Percentiles rank a stretch among this genome's conserved stretches.
phyloP scores from a whole-genome alignment of 2,797 vertebrate species.

The Basileuterus tristriatus region DNA sequence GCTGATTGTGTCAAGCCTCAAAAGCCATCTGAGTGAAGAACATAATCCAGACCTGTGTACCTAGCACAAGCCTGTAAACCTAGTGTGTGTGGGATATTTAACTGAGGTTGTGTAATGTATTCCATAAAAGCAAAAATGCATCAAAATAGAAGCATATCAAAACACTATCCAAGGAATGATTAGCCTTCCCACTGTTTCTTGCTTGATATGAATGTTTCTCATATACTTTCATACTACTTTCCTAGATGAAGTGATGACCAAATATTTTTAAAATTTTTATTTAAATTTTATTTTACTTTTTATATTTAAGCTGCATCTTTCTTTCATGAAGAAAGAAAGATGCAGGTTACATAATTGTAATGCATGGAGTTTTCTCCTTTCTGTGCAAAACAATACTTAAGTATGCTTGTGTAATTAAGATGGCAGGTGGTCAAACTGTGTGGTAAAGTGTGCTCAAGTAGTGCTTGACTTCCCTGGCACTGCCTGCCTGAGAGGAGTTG shows the following conservation, averaged over 20 bases:
- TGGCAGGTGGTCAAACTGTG: neutral
- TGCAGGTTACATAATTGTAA: neutral
- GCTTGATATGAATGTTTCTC: neutral
- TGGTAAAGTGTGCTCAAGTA: neutral
- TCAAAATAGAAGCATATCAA: neutral
- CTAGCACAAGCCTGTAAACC: neutral
- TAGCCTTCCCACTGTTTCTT: neutral
- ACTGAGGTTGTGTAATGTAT: neutral
- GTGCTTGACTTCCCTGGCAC: neutral
- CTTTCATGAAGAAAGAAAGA: neutral
- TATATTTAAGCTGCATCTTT: neutral
- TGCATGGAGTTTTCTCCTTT: neutral
- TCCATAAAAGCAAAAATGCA: neutral
- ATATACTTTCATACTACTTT: neutral
- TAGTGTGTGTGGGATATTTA: neutral
- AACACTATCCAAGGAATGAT: neutral
- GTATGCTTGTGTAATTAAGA: neutral
- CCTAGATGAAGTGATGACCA: neutral
- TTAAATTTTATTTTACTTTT: neutral
- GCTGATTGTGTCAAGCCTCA: neutral
- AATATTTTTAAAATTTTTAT: neutral
- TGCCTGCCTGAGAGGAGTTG: neutral
- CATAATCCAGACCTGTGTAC: neutral
- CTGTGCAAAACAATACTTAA: neutral
- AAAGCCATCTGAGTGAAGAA: neutral